Evolutionary conservation across 2,888 invertebrate genomes (phyloP).

Genomic region (Agriopis leucophaearia): DNA sequence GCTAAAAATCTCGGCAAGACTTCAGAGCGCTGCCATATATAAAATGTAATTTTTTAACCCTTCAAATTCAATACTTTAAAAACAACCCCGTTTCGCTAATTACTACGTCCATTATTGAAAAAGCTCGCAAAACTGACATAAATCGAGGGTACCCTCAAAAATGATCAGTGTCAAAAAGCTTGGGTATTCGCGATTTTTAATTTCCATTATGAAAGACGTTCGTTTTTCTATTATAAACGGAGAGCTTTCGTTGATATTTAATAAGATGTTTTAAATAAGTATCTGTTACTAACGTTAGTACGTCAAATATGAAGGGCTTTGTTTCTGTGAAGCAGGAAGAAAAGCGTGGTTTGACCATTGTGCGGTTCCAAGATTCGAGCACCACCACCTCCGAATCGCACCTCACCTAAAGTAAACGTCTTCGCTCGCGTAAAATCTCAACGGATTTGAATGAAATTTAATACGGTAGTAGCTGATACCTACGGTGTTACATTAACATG

Average conservation of each 20-base stretch:
- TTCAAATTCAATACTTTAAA: constrained; percentile 41
- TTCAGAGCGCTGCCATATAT: not conserved
- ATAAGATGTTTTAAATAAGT: constrained; percentile 1
- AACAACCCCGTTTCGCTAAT: constrained; percentile 58
- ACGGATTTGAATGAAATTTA: too few species aligned
- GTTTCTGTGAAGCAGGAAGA: too few species aligned
- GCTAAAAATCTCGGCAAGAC: not conserved
- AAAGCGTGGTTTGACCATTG: too few species aligned
- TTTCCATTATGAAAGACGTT: constrained; percentile 65
- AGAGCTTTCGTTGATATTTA: constrained; percentile 1
- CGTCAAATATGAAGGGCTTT: too few species aligned
- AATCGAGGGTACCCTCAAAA: constrained; percentile 54
- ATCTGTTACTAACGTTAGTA: too few species aligned
- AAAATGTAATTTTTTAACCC: constrained; percentile 30
- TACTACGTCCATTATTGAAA: constrained; percentile 65
- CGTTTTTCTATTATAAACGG: constrained; percentile 29
- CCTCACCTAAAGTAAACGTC: too few species aligned
- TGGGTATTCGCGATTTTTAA: constrained; percentile 66
- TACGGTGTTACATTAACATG: too few species aligned
- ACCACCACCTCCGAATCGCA: too few species aligned
- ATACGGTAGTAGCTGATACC: too few species aligned
- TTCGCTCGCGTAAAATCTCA: too few species aligned
- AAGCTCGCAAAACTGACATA: constrained; percentile 41
- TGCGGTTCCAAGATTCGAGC: too few species aligned
- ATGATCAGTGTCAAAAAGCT: constrained; percentile 66